These are phyloP conservation scores for Zootermopsis nevadensis DNA, from an alignment of 2,888 invertebrate species.

Conservation along the genomic window DNA sequence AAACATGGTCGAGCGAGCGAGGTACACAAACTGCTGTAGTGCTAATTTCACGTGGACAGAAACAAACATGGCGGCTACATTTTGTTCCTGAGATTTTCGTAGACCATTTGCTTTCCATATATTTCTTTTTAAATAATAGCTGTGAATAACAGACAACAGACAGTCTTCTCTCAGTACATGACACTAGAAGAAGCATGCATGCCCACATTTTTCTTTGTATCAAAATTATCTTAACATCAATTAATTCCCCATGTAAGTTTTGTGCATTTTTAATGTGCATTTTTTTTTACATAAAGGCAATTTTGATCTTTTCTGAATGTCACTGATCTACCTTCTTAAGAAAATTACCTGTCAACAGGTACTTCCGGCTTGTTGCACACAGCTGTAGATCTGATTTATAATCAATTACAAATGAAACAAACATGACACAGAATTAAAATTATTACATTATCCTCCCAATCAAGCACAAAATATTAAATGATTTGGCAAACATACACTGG, in stretches of 20 bases:
- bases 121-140: constrained; percentile 41
- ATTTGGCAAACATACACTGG: constrained; percentile 45
- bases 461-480: constrained; percentile 32
- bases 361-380: constrained; percentile 6
- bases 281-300: constrained; percentile 26
- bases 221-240: constrained; percentile 38
- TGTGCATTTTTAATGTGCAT: constrained; percentile 39
- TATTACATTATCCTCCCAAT: neutral
- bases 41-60: constrained; percentile 46
- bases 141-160: constrained; percentile 46
- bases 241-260: constrained; percentile 13
- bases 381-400: constrained; percentile 26
- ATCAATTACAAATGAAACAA: constrained; percentile 9
- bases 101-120: constrained; percentile 47
- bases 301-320: constrained; percentile 27
- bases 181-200: constrained; percentile 32
- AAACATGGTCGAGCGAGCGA: constrained; percentile 46
- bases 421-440: constrained; percentile 23
- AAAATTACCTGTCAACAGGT: constrained; percentile 2
- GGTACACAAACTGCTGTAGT: constrained; percentile 44
- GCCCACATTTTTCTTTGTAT: constrained; percentile 41
- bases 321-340: constrained; percentile 8
- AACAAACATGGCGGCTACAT: constrained; percentile 50
- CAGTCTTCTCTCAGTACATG: constrained; percentile 17
- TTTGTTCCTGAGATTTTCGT: constrained; percentile 52